A percentile compares a stretch with the other conserved stretches of the same genome.
Conservation (phyloP, 2,888 invertebrate genomes). For the Bruchidius siliquastri region DNA sequence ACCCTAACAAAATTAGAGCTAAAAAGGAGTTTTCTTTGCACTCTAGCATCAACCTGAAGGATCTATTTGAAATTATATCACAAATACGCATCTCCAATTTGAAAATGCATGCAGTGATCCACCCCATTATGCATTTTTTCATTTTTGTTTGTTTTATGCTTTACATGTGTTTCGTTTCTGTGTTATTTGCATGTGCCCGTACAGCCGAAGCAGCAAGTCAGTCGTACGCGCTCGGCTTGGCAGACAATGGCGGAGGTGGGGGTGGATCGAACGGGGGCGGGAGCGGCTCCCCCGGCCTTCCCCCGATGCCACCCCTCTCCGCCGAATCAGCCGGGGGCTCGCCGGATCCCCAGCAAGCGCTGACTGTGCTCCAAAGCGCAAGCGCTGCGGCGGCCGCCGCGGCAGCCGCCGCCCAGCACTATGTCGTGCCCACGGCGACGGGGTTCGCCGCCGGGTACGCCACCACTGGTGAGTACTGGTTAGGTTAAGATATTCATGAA, state of each 20-base stretch:
- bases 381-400: slow-evolving; percentile 46
- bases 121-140: not conserved
- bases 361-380: slow-evolving; percentile 58
- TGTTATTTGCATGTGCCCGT: slow-evolving; percentile 14
- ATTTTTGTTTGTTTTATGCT: not conserved
- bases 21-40: no score
- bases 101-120: not conserved
- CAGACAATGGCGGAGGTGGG: slow-evolving; percentile 45
- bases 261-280: slow-evolving; percentile 45
- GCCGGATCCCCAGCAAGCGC: slow-evolving; percentile 45
- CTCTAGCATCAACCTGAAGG: no score
- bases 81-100: no score
- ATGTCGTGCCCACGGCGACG: slow-evolving; percentile 51
- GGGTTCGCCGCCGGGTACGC: slow-evolving; percentile 68
- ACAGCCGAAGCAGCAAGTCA: not conserved
- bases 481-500: slow-evolving; percentile 1
- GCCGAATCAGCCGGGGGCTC: slow-evolving; percentile 32
- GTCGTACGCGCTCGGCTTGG: not conserved
- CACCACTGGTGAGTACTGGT: slow-evolving; percentile 51
- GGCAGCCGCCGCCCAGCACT: slow-evolving; percentile 52
- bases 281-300: slow-evolving; percentile 50
- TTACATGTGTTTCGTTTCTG: slow-evolving; percentile 29
- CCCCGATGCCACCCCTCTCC: slow-evolving; percentile 44
- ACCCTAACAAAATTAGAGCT: no score
- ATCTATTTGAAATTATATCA: no score